A percentile compares a stretch with the other conserved stretches of the same genome.
phyloP scores from a whole-genome alignment of 2,888 invertebrate species.

The Eilema sororculum region DNA sequence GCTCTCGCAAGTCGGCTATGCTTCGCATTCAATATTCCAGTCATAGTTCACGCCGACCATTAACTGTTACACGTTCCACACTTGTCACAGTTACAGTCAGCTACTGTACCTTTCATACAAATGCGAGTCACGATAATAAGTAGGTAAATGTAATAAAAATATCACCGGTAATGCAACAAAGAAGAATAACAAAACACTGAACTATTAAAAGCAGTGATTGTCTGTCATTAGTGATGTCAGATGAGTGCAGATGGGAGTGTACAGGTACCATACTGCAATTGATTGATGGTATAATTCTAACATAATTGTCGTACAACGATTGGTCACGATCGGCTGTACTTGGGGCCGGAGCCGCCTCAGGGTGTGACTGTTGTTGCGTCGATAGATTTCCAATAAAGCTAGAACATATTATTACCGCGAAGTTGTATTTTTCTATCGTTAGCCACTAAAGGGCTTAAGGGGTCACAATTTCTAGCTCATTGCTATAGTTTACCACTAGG shows the following conservation, averaged over 20 bases:
- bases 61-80: conserved; percentile 15
- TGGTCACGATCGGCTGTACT: conserved; percentile 74
- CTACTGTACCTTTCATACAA: conserved; percentile 8
- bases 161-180: conserved; percentile 39
- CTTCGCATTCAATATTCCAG: conserved; percentile 18
- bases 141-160: conserved; percentile 26
- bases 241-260: conserved; percentile 69
- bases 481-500: too few species aligned
- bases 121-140: conserved; percentile 14
- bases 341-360: conserved; percentile 61
- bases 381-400: conserved; percentile 39
- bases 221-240: conserved; percentile 64
- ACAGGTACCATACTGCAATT: conserved; percentile 70
- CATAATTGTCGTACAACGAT: conserved; percentile 75
- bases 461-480: neutral
- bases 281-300: conserved; percentile 81
- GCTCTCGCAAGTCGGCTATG: conserved; percentile 1
- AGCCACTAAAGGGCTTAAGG: neutral
- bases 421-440: conserved; percentile 25
- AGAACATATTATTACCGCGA: conserved; percentile 28
- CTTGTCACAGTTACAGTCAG: conserved; percentile 11
- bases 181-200: conserved; percentile 58
- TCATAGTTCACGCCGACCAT: conserved; percentile 19
- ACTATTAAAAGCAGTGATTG: conserved; percentile 65
- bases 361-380: conserved; percentile 48